Evolutionary conservation across 2,888 invertebrate species (phyloP).

Genomic region (Lomographa bimaculata): DNA sequence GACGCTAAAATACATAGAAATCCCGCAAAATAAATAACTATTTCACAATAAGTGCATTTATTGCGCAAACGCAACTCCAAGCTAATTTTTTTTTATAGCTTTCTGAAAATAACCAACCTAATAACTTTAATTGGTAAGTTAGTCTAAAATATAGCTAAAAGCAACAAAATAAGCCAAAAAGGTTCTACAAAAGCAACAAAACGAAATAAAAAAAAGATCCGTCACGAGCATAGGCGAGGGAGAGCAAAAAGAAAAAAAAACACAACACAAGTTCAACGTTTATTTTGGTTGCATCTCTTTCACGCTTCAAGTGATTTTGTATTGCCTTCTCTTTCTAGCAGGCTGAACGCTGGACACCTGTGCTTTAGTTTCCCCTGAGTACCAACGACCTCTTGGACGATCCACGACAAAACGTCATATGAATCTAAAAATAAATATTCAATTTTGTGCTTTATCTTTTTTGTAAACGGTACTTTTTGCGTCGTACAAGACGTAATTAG

Average conservation of each 20-base stretch:
- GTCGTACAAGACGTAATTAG: conserved; percentile 48
- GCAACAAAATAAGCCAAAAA: conserved; percentile 79
- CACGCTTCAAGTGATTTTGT: conserved; percentile 43
- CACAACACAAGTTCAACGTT: conserved; percentile 81
- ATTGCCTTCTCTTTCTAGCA: conserved; percentile 56
- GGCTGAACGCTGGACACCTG: conserved; percentile 82
- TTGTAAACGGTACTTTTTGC: conserved; percentile 44
- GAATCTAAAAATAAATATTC: conserved; percentile 37
- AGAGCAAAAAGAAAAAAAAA: conserved; percentile 77
- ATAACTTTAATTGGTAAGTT: conserved; percentile 59
- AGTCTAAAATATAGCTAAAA: conserved; percentile 77
- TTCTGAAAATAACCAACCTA: conserved; percentile 47
- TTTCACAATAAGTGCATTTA: conserved; percentile 5
- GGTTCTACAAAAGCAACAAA: conserved; percentile 69
- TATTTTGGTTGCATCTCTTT: conserved; percentile 79
- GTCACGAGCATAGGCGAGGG: conserved; percentile 84
- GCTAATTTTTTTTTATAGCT: conserved; percentile 33
- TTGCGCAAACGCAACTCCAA: conserved; percentile 34
- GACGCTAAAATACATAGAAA: neutral
- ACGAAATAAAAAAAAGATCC: conserved; percentile 73
- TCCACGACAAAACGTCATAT: conserved; percentile 57
- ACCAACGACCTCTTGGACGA: conserved; percentile 78
- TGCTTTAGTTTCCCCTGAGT: conserved; percentile 83
- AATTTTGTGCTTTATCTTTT: conserved; percentile 46
- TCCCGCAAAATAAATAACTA: conserved; percentile 1